Conservation (phyloP, 2,113 vertebrate genomes). For the Pedetes capensis region DNA sequence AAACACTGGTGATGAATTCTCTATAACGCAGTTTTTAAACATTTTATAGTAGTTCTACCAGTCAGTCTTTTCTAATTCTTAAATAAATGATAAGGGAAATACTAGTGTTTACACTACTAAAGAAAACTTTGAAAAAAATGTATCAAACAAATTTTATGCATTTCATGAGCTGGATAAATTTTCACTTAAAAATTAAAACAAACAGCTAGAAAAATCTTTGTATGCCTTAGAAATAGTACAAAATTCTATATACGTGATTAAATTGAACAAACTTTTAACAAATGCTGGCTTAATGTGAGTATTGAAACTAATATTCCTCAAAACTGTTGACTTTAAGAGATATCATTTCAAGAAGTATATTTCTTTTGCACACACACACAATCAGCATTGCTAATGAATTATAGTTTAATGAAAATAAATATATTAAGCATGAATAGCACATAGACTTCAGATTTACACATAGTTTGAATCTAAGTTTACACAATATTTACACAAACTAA, state of each 20-base stretch:
- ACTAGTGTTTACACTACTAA: constrained; percentile 48
- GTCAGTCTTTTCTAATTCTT: constrained; percentile 6
- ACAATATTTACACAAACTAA: constrained; percentile 38
- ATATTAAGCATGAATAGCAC: constrained; percentile 55
- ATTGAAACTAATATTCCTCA: constrained; percentile 64
- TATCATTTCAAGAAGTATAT: constrained; percentile 66
- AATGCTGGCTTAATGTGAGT: constrained; percentile 49
- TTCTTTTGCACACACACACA: neutral
- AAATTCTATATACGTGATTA: constrained; percentile 42
- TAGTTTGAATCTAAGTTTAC: constrained; percentile 55
- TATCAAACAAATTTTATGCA: constrained; percentile 6
- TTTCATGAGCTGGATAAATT: constrained; percentile 31
- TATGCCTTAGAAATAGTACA: constrained; percentile 49
- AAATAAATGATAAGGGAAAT: constrained; percentile 56
- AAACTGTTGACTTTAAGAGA: constrained; percentile 64
- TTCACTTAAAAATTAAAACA: constrained; percentile 65
- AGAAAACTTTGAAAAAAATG: constrained; percentile 70
- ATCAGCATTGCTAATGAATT: constrained; percentile 54
- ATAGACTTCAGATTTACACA: constrained; percentile 67
- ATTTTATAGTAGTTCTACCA: neutral
- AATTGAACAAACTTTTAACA: constrained; percentile 77
- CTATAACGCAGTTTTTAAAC: constrained; percentile 37
- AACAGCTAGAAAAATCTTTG: constrained; percentile 63
- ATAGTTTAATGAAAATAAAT: constrained; percentile 67
- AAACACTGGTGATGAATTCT: constrained; percentile 52